phyloP scores from a whole-genome alignment of 2,888 invertebrate species.

The Cenopis cana region DNA sequence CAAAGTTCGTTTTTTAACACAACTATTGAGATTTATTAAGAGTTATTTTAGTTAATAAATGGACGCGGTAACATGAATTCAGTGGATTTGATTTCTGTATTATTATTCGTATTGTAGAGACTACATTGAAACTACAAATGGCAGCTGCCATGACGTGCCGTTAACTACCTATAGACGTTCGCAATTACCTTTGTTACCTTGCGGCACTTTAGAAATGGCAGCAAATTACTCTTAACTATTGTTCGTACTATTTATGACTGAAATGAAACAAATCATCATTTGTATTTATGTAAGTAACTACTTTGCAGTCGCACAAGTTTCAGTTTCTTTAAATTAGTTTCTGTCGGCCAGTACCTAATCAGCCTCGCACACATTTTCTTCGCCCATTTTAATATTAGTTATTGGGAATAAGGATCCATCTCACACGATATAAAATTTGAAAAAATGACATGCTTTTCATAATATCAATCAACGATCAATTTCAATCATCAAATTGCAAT shows the following conservation, averaged over 20 bases:
- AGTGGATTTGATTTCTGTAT: neutral
- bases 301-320: neutral
- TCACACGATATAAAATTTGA: no score
- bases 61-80: no score
- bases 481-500: no score
- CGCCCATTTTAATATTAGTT: no score
- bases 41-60: no score
- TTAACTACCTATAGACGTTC: conserved; percentile 25
- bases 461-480: no score
- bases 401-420: no score
- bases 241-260: conserved; percentile 29
- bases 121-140: conserved; percentile 1
- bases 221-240: conserved; percentile 41
- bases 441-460: no score
- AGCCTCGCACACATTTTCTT: neutral
- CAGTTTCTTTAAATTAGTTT: neutral
- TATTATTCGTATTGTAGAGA: neutral
- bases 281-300: conserved; percentile 12
- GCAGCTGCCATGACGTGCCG: conserved; percentile 27
- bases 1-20: no score
- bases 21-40: no score
- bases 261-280: conserved; percentile 26
- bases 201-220: conserved; percentile 34
- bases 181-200: conserved; percentile 31
- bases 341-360: neutral